Evolutionary conservation across 2,797 vertebrate genomes (phyloP), one percentile per base, ranked within the genome.

Genomic region (Meriones psammophilus): DNA sequence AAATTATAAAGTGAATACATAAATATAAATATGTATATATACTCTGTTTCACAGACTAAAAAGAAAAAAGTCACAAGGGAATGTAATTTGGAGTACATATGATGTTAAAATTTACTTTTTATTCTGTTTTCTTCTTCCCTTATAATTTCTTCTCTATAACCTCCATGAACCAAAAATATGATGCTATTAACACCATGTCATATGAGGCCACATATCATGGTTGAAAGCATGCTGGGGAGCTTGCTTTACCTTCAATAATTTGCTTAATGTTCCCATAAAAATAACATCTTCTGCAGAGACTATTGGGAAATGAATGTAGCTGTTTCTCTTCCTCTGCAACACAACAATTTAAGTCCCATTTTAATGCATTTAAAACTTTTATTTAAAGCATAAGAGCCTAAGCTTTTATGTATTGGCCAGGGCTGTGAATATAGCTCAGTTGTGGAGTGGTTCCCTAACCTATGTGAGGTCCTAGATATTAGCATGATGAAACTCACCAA

Each of bases 201-300:
- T n/a, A 81, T 68, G 17, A 80, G n/a, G 33, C 2, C 33, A 90
- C 28, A 93, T 77, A 86, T 58, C 26, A 66, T 33, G 17, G 54
- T 30, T 69, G 4, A 14, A 81, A 80, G 0, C 13, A 50, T 56
- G 12, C 6, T 93, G 30, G 20, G 12, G 7, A 89, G 2, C 6
- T 50, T n/a, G 7, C 60, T 83, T 71, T 88, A 93, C 8, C 14
- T 86, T 62, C 58, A 24, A 74, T 76, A 80, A 58, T 97, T 46
- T 88, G 1, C 2, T 60, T 86, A 64, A 56, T 94, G 33, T 10
- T 58, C 60, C 24, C 83, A 77, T 84, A 33, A 62, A 95, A 33
- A 50, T 7, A 28, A 62, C 46, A 33, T 50, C 14, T 42, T 94
- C 30, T 69, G 1, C 26, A 88, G 42, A 42, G 17, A 46, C 18